Evolutionary conservation across 2,797 vertebrate genomes (phyloP), one percentile per base, ranked within the genome.

Genomic region (Thamnophis elegans): DNA sequence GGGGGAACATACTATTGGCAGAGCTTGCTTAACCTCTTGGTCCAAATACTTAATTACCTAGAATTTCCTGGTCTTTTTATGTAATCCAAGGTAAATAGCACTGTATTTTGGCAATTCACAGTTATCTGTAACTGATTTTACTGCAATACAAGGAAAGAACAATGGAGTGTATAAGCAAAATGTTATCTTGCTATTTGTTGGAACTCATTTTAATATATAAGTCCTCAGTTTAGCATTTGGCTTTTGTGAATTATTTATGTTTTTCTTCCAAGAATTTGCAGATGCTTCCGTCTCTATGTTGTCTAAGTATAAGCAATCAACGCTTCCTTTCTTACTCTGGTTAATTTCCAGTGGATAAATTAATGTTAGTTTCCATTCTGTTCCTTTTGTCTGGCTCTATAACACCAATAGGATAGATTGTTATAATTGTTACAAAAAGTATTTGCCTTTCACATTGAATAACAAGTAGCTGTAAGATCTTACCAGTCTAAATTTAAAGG

Each of bases 281-380:
- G 90, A 59, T 91, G 92, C 73, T 73, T 88, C 56, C 4, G 1
- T 88, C n/a, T 47, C 65, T 85, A 10, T 89, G 60, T 89, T 92
- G 47, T 88, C 86, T 93, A n/a, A n/a, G n/a, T n/a, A n/a, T 18
- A 88, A 55, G 86, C 92, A 92, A 87, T 90, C 73, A 87, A 60
- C 0, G 2, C 62, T 90, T 85, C 55, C 59, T 87, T 92, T 89
- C 60, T 90, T 88, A 82, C 62, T 60, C 68, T 93, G 32, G 89
- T 26, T 88, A 90, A 93, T 93, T 91, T 85, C 87, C 59, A 73
- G 68, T 88, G 56, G 32, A 56, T 56, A 91, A 93, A 89, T 90
- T 89, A 86, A 78, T 90, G 55, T 92, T 93, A 53, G 58, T 90
- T 85, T 86, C 53, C 32, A 88, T 73, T 85, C 60, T 55, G 36